These are phyloP conservation scores for Hemitrygon akajei DNA, from an alignment of 2,797 vertebrate species.

Conservation along the genomic window DNA sequence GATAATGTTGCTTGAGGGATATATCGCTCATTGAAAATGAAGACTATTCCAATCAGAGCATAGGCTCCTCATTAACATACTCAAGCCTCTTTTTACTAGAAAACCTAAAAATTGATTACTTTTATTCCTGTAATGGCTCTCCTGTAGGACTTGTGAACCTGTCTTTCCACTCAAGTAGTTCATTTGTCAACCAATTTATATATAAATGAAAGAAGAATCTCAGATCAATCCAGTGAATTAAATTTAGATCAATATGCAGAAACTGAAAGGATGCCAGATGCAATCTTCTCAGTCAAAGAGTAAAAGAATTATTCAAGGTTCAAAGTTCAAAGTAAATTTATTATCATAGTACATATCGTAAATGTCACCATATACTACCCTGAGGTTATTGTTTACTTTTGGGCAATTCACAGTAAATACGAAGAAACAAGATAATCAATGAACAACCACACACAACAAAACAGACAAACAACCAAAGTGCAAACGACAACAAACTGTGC, in stretches of 20 bases:
- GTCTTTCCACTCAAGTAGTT: neutral
- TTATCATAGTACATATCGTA: too few species aligned
- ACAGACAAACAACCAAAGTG: too few species aligned
- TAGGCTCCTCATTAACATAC: neutral
- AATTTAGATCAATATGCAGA: neutral
- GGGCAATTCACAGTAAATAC: too few species aligned
- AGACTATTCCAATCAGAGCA: neutral
- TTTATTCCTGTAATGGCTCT: neutral
- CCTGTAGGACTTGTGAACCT: neutral
- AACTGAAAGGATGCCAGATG: neutral
- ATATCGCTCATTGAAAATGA: neutral
- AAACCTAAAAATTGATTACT: neutral
- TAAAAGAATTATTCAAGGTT: neutral
- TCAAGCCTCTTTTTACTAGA: neutral
- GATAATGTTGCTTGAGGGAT: neutral
- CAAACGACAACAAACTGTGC: too few species aligned
- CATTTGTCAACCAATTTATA: neutral
- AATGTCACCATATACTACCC: too few species aligned
- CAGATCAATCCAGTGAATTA: neutral
- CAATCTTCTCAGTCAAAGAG: neutral
- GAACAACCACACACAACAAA: too few species aligned
- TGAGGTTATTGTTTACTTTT: too few species aligned
- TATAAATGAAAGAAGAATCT: neutral
- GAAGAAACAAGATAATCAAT: too few species aligned
- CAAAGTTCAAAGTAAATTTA: too few species aligned